Conservation (phyloP, 2,797 vertebrate genomes). For the Craterocephalus amniculus region DNA sequence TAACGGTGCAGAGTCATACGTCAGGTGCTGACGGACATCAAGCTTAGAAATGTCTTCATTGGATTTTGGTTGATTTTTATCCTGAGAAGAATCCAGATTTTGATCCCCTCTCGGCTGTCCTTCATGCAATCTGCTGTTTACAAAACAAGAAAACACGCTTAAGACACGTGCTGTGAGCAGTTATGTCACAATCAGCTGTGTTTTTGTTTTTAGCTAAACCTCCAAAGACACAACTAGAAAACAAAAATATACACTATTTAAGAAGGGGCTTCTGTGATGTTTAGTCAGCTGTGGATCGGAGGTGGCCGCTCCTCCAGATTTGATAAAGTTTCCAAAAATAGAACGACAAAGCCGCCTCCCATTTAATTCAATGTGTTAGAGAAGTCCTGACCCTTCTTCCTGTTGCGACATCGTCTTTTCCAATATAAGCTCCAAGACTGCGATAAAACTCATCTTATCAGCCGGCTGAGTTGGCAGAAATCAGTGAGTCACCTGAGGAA, state of each 20-base stretch:
- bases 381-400: slow-evolving; percentile 29
- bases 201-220: background rate
- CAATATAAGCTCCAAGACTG: slow-evolving; percentile 18
- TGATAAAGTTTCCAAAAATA: slow-evolving; percentile 10
- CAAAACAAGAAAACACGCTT: background rate
- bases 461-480: slow-evolving; percentile 40
- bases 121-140: too few species aligned
- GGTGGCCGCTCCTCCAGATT: slow-evolving; percentile 1
- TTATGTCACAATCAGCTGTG: background rate
- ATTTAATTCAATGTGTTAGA: slow-evolving; percentile 1
- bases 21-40: too few species aligned
- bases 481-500: slow-evolving; percentile 53
- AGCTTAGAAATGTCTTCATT: too few species aligned
- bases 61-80: too few species aligned
- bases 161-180: background rate
- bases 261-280: background rate
- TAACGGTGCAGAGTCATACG: too few species aligned
- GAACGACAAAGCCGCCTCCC: background rate
- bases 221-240: slow-evolving; percentile 4
- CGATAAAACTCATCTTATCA: slow-evolving; percentile 50
- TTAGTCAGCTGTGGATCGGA: slow-evolving; percentile 9
- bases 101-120: too few species aligned
- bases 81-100: too few species aligned
- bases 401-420: slow-evolving; percentile 27
- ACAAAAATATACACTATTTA: background rate